These are phyloP conservation scores for Platycnemis pennipes DNA, from an alignment of 2,888 invertebrate species.

Conservation along the genomic window DNA sequence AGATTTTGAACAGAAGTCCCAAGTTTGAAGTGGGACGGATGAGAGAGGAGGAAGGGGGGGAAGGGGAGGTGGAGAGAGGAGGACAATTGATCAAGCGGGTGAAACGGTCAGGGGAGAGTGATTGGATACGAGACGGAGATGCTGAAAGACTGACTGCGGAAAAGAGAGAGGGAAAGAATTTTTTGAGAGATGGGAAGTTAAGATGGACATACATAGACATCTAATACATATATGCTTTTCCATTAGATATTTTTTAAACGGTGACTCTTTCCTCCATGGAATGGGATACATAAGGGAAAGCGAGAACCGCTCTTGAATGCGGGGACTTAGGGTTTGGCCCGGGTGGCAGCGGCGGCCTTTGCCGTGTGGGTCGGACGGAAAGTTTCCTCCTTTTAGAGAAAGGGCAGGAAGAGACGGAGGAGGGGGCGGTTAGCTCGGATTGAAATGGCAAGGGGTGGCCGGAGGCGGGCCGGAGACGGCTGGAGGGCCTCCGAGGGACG, in stretches of 20 bases:
- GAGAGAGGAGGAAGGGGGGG: background rate
- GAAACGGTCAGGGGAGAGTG: background rate
- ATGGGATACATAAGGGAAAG: too few relatives aligned
- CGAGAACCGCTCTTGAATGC: background rate
- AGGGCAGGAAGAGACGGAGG: background rate
- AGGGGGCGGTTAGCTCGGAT: background rate
- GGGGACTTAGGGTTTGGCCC: background rate
- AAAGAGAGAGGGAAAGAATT: background rate
- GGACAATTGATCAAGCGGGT: background rate
- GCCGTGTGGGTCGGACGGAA: background rate
- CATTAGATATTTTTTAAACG: too few relatives aligned
- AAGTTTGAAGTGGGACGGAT: background rate
- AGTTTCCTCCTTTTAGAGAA: background rate
- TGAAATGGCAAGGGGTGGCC: background rate
- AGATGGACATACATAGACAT: background rate
- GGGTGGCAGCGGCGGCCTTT: background rate
- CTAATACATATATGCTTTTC: too few relatives aligned
- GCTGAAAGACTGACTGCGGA: background rate
- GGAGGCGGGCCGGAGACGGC: background rate
- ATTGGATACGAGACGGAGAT: background rate
- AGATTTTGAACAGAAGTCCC: constrained; percentile 14
- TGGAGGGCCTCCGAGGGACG: background rate
- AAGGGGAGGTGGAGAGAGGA: background rate
- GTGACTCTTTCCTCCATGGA: too few relatives aligned
- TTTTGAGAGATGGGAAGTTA: background rate